Conservation (phyloP, 2,888 invertebrate species). For the Creontiades dilutus region DNA sequence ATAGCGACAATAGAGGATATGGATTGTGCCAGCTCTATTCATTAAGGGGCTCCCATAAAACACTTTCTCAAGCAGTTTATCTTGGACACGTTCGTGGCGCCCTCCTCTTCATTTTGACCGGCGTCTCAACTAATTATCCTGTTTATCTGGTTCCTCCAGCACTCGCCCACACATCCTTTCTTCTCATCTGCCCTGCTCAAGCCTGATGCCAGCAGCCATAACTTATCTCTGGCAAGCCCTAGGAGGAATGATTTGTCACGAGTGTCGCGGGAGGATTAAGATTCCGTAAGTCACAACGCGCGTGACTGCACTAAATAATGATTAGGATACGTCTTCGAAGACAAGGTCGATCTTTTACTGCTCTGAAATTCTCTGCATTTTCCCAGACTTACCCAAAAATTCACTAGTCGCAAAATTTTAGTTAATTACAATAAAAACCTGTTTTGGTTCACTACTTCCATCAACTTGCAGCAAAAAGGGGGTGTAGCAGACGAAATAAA, state of each 20-base stretch:
- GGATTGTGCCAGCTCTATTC: neutral
- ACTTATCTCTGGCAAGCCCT: neutral
- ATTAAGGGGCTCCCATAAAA: conserved; percentile 28
- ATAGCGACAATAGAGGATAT: neutral
- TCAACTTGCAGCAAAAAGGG: too few relatives aligned
- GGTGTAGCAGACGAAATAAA: too few relatives aligned
- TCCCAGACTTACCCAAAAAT: too few relatives aligned
- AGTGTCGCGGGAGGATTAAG: neutral
- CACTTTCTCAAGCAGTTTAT: conserved; percentile 22
- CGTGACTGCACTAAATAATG: neutral
- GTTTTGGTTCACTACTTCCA: too few relatives aligned
- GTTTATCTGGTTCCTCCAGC: conserved; percentile 20
- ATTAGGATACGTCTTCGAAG: too few relatives aligned
- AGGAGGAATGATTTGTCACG: neutral
- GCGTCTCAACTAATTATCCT: conserved; percentile 38
- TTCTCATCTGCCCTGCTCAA: neutral
- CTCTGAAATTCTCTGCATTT: too few relatives aligned
- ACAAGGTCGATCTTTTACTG: too few relatives aligned
- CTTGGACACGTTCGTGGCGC: conserved; percentile 12
- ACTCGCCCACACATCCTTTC: conserved; percentile 3
- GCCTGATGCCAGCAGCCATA: neutral
- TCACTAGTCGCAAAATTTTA: too few relatives aligned
- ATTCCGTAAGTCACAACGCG: neutral
- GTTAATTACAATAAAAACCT: too few relatives aligned
- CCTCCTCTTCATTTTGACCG: neutral